phyloP scores from a whole-genome alignment of 2,797 vertebrate genomes.

The Pseudochirops corinnae region DNA sequence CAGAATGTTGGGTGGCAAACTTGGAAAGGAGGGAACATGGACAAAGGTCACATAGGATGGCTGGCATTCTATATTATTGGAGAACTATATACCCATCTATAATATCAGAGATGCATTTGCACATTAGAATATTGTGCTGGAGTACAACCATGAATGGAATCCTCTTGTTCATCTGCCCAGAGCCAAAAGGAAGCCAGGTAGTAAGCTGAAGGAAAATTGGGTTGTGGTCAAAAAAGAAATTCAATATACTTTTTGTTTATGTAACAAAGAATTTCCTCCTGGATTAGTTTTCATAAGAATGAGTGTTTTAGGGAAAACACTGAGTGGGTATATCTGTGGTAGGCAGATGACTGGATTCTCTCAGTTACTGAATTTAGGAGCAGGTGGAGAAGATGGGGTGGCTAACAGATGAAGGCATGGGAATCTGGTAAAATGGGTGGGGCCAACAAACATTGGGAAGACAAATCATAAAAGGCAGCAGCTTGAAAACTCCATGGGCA shows the following conservation, averaged over 20 bases:
- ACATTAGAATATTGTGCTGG: background rate
- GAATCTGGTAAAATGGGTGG: background rate
- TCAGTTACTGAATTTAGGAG: background rate
- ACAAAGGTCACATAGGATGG: background rate
- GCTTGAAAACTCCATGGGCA: background rate
- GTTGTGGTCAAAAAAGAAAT: background rate
- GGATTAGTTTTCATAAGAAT: background rate
- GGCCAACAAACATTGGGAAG: background rate
- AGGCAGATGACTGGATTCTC: background rate
- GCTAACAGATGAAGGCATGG: background rate
- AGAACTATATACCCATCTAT: background rate
- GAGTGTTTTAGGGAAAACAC: background rate
- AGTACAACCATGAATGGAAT: background rate
- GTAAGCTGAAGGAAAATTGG: background rate
- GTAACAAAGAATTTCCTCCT: conserved; percentile 19
- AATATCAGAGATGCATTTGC: background rate
- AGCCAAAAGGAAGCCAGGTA: background rate
- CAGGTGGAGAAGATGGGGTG: background rate
- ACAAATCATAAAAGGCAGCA: background rate
- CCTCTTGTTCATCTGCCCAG: background rate
- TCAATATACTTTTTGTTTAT: background rate
- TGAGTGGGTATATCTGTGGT: background rate
- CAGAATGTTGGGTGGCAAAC: background rate
- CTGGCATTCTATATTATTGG: background rate
- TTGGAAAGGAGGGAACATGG: background rate